Base-by-base conservation (phyloP, 2,888 invertebrate species). In the Uropetala carovei region DNA sequence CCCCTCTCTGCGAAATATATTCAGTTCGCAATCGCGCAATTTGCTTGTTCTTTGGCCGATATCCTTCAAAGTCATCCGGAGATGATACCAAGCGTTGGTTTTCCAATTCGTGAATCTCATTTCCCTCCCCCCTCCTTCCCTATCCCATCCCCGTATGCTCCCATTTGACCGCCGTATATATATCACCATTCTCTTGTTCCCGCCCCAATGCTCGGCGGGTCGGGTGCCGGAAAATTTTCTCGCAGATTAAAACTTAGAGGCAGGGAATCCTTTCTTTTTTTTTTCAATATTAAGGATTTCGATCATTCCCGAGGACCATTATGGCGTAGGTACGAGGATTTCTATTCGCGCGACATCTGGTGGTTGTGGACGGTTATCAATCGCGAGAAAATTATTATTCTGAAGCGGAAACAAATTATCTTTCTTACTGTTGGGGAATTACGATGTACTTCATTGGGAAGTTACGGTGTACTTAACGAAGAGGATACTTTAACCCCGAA, bases 11-110 rank as follows among this genome's bases (percentile, higher is more conserved):
- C 82, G 82, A 82, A 84, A 57, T 84, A 84, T n/a, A 57, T 68
- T n/a, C 89, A 60, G 60, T 10, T 22, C 56, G 22, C 27, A 16
- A 27, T 27, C 60, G 30, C 43, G 30, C 89, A 89, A 43, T 68
- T 43, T 89, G n/a, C 75, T 75, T 75, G 75, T 75, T 75, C 75
- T 75, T 75, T 75, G 27, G 75, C 75, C 75, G 75, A 75, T 75
- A 75, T 75, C 75, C 75, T 27, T 75, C 75, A 75, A 75, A 75
- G 75, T 75, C 75, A 75, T 75, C 75, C 13, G 18, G 13, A 22
- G 10, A 13, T 43, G 3, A 43, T 43, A 43, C 75, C 75, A 27
- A 22, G 75, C 75, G 14, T 75, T 13, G 75, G 75, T 75, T 75
- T 22, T 18, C n/a, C 68, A 22, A 64, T 64, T n/a, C n/a, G 0